These are phyloP conservation scores for Empidonax traillii DNA, from an alignment of 2,113 vertebrate species.

Conservation along the genomic window DNA sequence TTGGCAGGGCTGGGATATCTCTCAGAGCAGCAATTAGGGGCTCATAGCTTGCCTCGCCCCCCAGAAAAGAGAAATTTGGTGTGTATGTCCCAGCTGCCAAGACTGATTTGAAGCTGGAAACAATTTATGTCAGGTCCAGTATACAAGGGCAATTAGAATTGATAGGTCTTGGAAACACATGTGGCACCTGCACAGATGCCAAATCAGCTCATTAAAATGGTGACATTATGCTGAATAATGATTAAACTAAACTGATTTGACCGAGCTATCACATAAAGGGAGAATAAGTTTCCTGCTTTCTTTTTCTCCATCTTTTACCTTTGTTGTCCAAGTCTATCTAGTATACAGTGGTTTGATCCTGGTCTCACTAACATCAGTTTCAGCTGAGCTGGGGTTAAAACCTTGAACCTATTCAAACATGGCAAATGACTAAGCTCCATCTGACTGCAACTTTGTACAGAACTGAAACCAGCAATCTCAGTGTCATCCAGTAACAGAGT, in stretches of 20 bases:
- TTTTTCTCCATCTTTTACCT: not conserved
- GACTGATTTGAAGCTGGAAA: not conserved
- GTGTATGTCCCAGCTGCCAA: not conserved
- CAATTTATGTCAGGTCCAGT: not conserved
- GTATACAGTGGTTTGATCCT: not conserved
- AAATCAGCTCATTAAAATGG: not conserved
- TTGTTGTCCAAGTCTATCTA: not conserved
- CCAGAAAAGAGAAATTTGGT: not conserved
- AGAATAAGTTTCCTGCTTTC: not conserved
- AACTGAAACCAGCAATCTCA: not conserved
- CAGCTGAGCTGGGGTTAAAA: not conserved
- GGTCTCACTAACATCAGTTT: not conserved
- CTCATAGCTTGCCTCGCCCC: not conserved
- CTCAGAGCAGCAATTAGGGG: not conserved
- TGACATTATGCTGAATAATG: not conserved
- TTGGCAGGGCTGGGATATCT: not conserved
- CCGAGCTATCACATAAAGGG: not conserved
- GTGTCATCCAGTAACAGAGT: rapidly evolving
- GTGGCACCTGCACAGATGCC: not conserved
- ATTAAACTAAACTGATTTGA: not conserved
- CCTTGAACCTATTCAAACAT: not conserved
- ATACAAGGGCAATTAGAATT: not conserved
- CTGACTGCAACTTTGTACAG: not conserved
- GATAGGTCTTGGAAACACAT: not conserved
- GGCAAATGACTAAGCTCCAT: not conserved